These are phyloP conservation scores for Hemitrygon akajei DNA, from an alignment of 2,797 vertebrate genomes.

Conservation along the genomic window DNA sequence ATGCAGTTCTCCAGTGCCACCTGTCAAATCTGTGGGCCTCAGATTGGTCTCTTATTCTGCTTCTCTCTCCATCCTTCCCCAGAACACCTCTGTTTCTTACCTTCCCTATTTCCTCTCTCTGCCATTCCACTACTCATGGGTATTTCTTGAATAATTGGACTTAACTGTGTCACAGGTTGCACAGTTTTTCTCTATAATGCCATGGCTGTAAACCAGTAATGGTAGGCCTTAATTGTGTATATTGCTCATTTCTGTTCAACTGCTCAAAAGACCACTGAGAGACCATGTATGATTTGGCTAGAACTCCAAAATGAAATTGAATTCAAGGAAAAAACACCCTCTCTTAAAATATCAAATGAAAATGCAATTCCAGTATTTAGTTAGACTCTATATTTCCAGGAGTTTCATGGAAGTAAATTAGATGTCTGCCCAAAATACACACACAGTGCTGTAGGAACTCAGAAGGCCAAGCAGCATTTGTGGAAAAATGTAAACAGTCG, in stretches of 20 bases:
- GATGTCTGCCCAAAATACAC: background rate
- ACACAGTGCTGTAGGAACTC: too few species aligned
- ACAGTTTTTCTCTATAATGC: background rate
- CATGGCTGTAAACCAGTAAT: background rate
- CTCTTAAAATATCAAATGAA: background rate
- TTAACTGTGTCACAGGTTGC: background rate
- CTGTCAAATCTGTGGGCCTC: background rate
- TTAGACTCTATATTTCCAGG: background rate
- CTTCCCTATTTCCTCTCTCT: background rate
- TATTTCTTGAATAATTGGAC: background rate
- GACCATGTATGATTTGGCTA: background rate
- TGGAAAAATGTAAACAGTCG: too few species aligned
- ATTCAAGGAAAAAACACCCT: background rate
- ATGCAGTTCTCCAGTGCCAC: too few species aligned
- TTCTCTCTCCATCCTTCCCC: background rate
- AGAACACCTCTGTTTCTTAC: background rate
- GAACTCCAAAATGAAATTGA: background rate
- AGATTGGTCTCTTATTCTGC: background rate
- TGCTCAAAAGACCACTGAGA: background rate
- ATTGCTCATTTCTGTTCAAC: background rate
- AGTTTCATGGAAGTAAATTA: background rate
- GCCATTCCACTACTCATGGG: background rate
- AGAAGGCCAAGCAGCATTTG: too few species aligned
- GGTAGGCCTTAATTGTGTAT: background rate
- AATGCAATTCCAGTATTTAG: background rate